Percentiles rank a stretch among this genome's conserved stretches.
These are phyloP conservation scores for Formica exsecta DNA, from an alignment of 1,140 invertebrate genomes.

Conservation along the genomic window DNA sequence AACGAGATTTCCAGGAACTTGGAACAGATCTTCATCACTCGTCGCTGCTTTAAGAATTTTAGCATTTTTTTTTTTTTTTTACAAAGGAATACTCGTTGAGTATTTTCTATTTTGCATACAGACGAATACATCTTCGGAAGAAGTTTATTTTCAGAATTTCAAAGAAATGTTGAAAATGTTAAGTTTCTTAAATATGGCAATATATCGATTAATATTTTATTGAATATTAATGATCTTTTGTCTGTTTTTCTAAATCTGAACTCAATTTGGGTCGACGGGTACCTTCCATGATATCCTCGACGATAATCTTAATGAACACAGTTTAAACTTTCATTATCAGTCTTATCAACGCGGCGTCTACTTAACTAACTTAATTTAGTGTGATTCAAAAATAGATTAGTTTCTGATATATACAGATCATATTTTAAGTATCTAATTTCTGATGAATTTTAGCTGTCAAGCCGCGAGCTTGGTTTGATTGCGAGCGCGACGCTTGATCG, in stretches of 20 bases:
- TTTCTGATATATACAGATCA: background rate
- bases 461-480: background rate
- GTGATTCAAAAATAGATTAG: background rate
- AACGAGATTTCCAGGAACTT: conserved; percentile 21
- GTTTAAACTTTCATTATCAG: background rate
- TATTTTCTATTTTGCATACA: conserved; percentile 34
- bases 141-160: background rate
- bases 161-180: no score
- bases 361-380: background rate
- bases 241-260: background rate
- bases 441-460: background rate
- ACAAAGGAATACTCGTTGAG: background rate
- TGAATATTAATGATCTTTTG: background rate
- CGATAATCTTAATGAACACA: background rate
- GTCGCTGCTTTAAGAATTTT: conserved; percentile 21
- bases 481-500: background rate
- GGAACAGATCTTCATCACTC: background rate
- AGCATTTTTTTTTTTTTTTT: background rate
- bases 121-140: conserved; percentile 30
- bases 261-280: background rate
- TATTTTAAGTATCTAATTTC: background rate
- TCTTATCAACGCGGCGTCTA: background rate
- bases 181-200: background rate
- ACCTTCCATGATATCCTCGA: background rate
- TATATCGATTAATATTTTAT: background rate